phyloP scores from a whole-genome alignment of 2,113 vertebrate genomes.

The Rafetus swinhoei region DNA sequence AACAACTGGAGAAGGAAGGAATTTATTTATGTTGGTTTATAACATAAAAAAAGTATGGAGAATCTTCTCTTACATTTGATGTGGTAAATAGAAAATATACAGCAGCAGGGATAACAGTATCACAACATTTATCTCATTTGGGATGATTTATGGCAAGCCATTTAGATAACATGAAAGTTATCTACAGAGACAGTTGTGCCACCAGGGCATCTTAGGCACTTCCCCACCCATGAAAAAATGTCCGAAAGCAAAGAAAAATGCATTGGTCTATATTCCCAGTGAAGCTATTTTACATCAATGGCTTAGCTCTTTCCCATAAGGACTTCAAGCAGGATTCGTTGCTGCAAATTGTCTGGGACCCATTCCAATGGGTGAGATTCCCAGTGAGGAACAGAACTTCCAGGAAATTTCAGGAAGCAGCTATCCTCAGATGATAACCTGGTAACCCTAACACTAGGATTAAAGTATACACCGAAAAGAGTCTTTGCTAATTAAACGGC shows the following conservation, averaged over 20 bases:
- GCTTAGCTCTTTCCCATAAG: not conserved
- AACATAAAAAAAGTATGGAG: not conserved
- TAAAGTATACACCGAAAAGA: not conserved
- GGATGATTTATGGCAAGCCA: not conserved
- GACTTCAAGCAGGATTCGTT: not conserved
- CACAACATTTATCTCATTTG: not conserved
- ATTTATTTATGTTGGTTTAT: not conserved
- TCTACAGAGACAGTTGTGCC: not conserved
- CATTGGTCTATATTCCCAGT: not conserved
- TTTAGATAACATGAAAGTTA: not conserved
- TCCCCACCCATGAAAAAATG: not conserved
- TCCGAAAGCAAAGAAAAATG: not conserved
- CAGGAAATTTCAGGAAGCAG: not conserved
- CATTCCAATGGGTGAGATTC: not conserved
- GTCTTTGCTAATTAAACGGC: not conserved
- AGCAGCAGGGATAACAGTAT: not conserved
- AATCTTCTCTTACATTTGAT: not conserved
- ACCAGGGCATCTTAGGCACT: not conserved
- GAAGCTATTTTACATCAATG: not conserved
- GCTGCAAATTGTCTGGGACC: not conserved
- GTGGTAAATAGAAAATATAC: not conserved
- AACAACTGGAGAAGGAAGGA: not conserved
- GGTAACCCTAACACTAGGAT: not conserved
- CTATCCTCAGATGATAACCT: not conserved
- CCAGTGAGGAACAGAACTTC: not conserved